These are phyloP conservation scores for Scolopax rusticola DNA, from an alignment of 2,797 vertebrate genomes.

Conservation along the genomic window DNA sequence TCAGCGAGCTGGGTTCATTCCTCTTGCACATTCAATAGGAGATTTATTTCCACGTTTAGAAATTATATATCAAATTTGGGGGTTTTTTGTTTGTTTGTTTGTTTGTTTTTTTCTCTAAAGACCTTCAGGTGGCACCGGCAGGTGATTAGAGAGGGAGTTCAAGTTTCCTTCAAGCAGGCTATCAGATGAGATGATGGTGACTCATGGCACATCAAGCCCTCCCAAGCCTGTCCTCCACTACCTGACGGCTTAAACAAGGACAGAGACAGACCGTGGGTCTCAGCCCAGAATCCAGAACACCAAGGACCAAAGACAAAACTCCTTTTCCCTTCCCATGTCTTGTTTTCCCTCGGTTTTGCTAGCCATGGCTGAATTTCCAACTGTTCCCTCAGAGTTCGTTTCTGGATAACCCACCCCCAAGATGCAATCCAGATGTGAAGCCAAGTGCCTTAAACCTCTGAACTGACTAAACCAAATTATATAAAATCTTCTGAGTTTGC, in stretches of 20 bases:
- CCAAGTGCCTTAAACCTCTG: conserved; percentile 60
- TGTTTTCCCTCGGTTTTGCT: not conserved
- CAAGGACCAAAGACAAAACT: not conserved
- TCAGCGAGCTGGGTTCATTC: not conserved
- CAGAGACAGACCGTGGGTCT: not conserved
- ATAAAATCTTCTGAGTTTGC: conserved; percentile 61
- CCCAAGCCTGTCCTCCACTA: not conserved
- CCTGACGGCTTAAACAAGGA: not conserved
- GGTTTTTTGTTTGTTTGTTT: too few relatives aligned
- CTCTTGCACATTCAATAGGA: not conserved
- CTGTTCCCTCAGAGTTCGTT: not conserved
- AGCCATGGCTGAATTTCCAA: conserved; percentile 28
- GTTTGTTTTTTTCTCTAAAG: not conserved
- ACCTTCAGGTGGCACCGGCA: not conserved
- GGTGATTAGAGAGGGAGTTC: not conserved
- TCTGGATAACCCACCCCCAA: conserved; percentile 28
- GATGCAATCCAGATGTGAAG: conserved; percentile 46
- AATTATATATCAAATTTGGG: rapidly evolving
- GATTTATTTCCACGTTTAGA: not conserved
- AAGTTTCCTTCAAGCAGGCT: not conserved
- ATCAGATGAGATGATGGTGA: rapidly evolving
- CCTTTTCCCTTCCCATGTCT: not conserved
- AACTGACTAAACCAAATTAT: conserved; percentile 48
- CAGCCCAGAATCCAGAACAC: not conserved
- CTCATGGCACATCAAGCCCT: not conserved